phyloP scores from a whole-genome alignment of 2,113 vertebrate genomes.

The Chelonoidis abingdonii region DNA sequence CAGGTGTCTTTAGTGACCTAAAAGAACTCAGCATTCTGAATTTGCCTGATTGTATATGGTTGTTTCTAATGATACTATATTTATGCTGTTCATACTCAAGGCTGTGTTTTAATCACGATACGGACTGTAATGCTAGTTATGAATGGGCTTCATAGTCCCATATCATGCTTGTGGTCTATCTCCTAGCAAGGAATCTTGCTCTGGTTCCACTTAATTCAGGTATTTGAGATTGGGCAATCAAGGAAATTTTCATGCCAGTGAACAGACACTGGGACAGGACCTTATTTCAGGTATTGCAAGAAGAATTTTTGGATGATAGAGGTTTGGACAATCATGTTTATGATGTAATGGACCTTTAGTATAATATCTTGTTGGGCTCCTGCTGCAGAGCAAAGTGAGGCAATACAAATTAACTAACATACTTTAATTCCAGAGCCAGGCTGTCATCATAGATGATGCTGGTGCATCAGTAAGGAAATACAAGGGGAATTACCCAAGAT shows the following conservation, averaged over 20 bases:
- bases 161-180: neutral
- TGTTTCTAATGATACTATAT: neutral
- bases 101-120: neutral
- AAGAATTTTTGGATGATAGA: neutral
- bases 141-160: neutral
- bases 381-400: neutral
- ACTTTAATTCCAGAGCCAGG: neutral
- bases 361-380: neutral
- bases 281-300: neutral
- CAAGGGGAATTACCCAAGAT: neutral
- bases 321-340: neutral
- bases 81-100: neutral
- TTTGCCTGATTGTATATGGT: neutral
- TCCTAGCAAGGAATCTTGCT: neutral
- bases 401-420: neutral
- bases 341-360: neutral
- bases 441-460: slow-evolving; percentile 15
- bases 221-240: neutral
- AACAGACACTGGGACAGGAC: neutral
- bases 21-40: neutral
- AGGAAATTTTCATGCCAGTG: neutral
- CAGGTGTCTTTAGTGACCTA: neutral
- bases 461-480: neutral
- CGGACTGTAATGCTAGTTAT: neutral
- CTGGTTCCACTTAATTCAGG: slow-evolving; percentile 6